Evolutionary conservation across 2,888 invertebrate species (phyloP).

Genomic region (Leucania comma): DNA sequence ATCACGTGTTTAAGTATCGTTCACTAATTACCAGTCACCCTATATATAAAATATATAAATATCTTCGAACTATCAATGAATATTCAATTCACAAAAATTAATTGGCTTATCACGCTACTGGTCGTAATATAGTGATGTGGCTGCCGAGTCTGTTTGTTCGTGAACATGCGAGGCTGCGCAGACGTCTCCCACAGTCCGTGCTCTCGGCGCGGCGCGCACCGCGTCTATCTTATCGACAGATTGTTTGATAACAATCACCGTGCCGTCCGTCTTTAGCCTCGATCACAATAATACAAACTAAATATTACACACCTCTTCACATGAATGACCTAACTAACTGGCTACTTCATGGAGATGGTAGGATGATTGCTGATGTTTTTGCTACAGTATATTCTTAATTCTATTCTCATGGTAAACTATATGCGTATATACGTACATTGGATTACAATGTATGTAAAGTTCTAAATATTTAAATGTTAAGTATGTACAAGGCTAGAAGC

Average conservation of each 20-base stretch:
- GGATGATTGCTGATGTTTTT: not conserved
- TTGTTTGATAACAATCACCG: constrained; percentile 55
- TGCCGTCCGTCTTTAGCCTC: constrained; percentile 31
- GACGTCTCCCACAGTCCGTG: not conserved
- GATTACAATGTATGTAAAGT: no score
- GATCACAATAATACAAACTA: constrained; percentile 30
- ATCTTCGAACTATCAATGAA: not conserved
- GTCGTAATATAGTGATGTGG: not conserved
- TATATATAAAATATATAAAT: no score
- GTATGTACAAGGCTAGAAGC: no score
- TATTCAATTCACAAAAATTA: constrained; percentile 5
- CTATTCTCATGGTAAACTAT: no score
- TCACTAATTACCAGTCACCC: no score
- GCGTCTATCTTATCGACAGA: constrained; percentile 59
- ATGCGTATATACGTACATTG: no score
- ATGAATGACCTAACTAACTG: not conserved
- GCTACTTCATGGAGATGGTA: not conserved
- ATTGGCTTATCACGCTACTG: constrained; percentile 1
- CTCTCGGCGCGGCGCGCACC: constrained; percentile 4
- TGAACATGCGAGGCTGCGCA: not conserved
- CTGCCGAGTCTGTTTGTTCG: not conserved
- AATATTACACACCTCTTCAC: not conserved
- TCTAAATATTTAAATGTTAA: no score
- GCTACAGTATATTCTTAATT: no score
- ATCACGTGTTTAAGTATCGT: no score